Base-by-base conservation (phyloP, 2,888 invertebrate genomes). In the Heteromurus nitidus region DNA sequence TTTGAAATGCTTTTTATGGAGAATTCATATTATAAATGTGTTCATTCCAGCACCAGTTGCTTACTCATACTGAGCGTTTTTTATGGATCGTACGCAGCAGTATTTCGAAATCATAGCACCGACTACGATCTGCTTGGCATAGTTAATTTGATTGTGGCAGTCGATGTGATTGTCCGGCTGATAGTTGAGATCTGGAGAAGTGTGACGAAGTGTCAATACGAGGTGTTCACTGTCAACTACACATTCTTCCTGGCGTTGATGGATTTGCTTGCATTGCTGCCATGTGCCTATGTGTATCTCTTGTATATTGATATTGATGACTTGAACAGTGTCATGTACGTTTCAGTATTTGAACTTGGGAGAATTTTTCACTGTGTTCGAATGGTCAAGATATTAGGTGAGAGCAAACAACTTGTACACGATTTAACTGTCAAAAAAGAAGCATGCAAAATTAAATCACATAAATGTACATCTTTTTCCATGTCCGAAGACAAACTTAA, bases 141-240 rank as follows among this genome's bases (percentile, higher is more conserved):
- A 3, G 22, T 74, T 0, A 28, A 50, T 26, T 31, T 30, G 1
- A 18, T 64, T 7, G 44, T 69, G 50, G 60, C 44, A 47, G 11
- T 60, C 11, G 81, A 81, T 70, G 53, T 75, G 11, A 75, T 81
- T 16, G 50, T 76, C 13, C 31, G 81, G 26, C 65, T 81, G 0
- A 11, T 53, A 5, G 70, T 81, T 16, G 81, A 81, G 47, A 1
- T 65, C 7, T 81, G 75, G 75, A 24, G 81, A 44, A 64, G 70
- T n/a, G 9, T 20, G 28, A 81, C 81, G 13, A 62, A 70, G 26
- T 81, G 75, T 36, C 69, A 69, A 24, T 81, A 81, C n/a, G 70
- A 81, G 47, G 75, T 81, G 0, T 81, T 81, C 22, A 28, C 75
- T 0, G 81, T 81, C 5, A 81, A 81, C 11, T 81, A 81, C 22